Conservation (phyloP, 2,888 invertebrate species). For the Junonia oenone region DNA sequence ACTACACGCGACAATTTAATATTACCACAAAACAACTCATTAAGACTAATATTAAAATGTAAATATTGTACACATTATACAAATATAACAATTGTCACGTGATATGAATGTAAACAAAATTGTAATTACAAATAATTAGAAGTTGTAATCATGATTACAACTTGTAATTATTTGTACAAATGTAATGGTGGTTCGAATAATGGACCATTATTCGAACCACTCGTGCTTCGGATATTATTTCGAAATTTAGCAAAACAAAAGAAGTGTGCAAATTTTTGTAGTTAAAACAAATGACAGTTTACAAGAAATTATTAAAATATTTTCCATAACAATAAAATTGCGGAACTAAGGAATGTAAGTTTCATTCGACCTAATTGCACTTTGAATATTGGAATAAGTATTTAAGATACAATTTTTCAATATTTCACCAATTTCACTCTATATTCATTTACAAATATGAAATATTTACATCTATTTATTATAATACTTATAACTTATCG, state of each 20-base stretch:
- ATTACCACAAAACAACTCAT: background rate
- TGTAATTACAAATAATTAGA: slow-evolving; percentile 7
- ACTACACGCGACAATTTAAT: background rate
- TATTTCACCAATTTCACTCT: too few species aligned
- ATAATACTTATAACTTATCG: too few species aligned
- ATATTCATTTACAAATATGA: too few species aligned
- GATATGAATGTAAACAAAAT: slow-evolving; percentile 6
- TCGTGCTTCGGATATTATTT: background rate
- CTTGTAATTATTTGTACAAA: too few species aligned
- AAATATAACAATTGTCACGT: slow-evolving; percentile 13
- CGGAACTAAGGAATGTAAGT: too few species aligned
- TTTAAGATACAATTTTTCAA: too few species aligned
- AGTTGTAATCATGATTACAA: background rate
- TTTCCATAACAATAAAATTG: background rate
- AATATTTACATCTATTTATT: too few species aligned
- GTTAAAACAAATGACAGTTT: background rate
- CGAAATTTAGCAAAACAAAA: slow-evolving; percentile 8
- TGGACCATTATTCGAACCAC: background rate
- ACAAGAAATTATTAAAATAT: background rate
- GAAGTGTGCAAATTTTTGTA: slow-evolving; percentile 6
- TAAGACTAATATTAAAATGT: slow-evolving; percentile 1
- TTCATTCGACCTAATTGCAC: too few species aligned
- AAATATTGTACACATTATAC: slow-evolving; percentile 8
- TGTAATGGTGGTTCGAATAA: too few species aligned
- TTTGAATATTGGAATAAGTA: too few species aligned